phyloP scores from a whole-genome alignment of 1,140 invertebrate genomes.

The Euwallacea similis region DNA sequence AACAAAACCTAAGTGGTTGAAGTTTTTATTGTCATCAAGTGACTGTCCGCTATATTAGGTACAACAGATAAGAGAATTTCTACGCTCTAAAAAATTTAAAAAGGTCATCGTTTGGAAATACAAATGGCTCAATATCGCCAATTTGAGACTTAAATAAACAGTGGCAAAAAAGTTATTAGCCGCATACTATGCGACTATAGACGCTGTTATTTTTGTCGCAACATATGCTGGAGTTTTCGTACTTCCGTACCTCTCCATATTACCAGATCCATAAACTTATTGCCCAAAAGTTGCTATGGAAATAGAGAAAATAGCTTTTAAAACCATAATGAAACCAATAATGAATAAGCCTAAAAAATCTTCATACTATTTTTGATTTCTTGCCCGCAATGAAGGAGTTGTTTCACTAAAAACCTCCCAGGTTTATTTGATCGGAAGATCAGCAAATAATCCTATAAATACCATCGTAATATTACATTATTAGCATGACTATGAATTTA shows the following conservation, averaged over 20 bases:
- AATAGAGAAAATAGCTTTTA: no score
- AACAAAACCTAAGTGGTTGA: no score
- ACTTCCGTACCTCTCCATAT: not conserved
- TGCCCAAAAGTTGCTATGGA: not conserved
- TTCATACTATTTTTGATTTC: slow-evolving; percentile 30
- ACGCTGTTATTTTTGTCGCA: not conserved
- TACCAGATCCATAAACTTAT: not conserved
- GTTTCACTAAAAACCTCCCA: slow-evolving; percentile 29
- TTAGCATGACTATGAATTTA: not conserved
- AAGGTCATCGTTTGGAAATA: no score
- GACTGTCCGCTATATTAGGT: no score
- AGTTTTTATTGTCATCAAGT: no score
- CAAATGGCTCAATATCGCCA: no score
- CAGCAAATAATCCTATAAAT: slow-evolving; percentile 10
- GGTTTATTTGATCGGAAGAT: slow-evolving; percentile 22
- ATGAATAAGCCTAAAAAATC: not conserved
- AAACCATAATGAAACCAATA: not conserved
- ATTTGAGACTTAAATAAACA: no score
- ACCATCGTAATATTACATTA: not conserved
- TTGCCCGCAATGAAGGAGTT: slow-evolving; percentile 34
- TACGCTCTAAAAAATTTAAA: no score
- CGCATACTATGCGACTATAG: no score
- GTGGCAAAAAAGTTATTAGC: no score
- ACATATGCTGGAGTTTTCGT: not conserved
- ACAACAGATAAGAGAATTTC: no score